Base-by-base conservation (phyloP, 2,113 vertebrate genomes). In the Phocoena phocoena region DNA sequence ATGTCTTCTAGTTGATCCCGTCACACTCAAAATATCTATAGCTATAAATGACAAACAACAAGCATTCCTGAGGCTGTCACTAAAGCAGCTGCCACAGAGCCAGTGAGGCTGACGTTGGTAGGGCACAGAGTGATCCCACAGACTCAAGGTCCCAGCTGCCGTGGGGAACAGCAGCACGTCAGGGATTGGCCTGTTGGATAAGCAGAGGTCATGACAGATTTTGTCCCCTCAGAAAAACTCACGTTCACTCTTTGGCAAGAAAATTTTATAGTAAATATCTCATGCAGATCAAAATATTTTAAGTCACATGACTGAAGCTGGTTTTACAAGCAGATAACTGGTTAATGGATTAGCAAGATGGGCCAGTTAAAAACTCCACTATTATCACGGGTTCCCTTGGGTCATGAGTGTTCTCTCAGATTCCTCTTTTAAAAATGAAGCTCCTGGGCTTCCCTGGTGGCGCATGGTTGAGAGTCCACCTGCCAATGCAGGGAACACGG, bases 1-100 rank as follows among this genome's bases (percentile, higher is more conserved):
- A 41, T 83, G 58, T 79, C 79, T 90, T 63, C 53, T 73, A 58
- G 68, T 44, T 60, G 73, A 87, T 62, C 41, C 36, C 15, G 36
- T 36, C 5, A 50, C 71, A 60, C 36, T 68, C 41, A 62, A 41
- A 33, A 71, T 84, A 71, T 80, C 73, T 70, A 44, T 20, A 44
- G 6, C 85, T 95, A 63, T 90, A 81, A 90, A 83, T 81, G 93
- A 90, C 82, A 23, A 68, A n/a, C 33, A 38, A 88, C 82, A 23
- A 73, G 41, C 33, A 38, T n/a, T n/a, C 53, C 60, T 31, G 33
- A 70, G 65, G 81, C 7, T 21, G 38, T 76, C 38, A n/a, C 58
- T 50, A 53, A 67, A 79, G 60, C 88, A 88, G 81, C 88, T 88
- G 70, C 88, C 84, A 36, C 79, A 70, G 68, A 55, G 76, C 53